phyloP scores from a whole-genome alignment of 2,888 invertebrate species.

The Pheosia gnoma region DNA sequence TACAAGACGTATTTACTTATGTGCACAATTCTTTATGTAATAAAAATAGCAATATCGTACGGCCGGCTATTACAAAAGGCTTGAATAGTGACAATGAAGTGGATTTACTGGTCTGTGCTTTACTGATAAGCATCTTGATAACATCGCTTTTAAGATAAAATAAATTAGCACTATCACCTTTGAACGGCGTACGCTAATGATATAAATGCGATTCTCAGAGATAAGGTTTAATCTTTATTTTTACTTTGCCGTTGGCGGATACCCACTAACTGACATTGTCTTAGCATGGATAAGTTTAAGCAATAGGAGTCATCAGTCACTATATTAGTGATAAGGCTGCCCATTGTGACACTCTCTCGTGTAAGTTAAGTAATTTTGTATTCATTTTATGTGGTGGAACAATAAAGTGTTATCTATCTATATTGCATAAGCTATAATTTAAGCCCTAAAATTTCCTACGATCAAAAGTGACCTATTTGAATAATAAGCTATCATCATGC shows the following conservation, averaged over 20 bases:
- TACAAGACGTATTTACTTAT: background rate
- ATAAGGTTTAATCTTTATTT: background rate
- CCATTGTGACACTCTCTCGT: too few relatives aligned
- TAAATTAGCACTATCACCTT: conserved; percentile 3
- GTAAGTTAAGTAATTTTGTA: too few relatives aligned
- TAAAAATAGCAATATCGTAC: background rate
- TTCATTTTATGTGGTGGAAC: too few relatives aligned
- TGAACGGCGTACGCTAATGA: background rate
- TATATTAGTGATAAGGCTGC: background rate
- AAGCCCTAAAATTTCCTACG: too few relatives aligned
- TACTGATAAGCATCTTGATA: background rate
- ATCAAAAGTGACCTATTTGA: too few relatives aligned
- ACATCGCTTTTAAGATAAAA: conserved; percentile 5
- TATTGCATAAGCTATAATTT: too few relatives aligned
- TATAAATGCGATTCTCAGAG: background rate
- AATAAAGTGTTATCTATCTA: too few relatives aligned
- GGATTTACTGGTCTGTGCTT: background rate
- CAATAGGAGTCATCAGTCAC: background rate
- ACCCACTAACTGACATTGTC: background rate
- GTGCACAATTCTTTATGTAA: background rate
- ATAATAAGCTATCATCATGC: too few relatives aligned
- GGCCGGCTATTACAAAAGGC: background rate
- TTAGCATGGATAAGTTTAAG: background rate
- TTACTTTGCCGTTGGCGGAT: background rate
- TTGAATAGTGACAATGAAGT: background rate